Evolutionary conservation across 2,797 vertebrate genomes (phyloP).

Genomic region (Poecilia velifera): DNA sequence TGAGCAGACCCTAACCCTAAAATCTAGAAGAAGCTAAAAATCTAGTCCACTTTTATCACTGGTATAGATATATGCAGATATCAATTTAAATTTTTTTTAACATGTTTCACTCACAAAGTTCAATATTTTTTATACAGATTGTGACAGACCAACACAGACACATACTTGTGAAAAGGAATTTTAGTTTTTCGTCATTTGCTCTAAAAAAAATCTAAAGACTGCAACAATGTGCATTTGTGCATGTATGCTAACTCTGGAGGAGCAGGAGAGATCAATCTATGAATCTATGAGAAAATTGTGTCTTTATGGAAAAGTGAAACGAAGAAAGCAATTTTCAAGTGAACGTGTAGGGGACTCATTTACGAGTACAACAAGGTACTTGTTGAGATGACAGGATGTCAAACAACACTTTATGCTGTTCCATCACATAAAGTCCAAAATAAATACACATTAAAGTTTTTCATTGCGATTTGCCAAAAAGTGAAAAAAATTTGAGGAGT

Average conservation of each 20-base stretch:
- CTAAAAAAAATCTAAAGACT: background rate
- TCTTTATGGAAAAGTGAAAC: background rate
- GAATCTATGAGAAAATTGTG: too few species aligned
- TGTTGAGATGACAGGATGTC: background rate
- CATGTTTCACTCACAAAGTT: background rate
- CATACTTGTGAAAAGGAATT: background rate
- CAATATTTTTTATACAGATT: background rate
- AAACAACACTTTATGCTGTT: background rate
- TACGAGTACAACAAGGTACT: background rate
- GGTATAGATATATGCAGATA: background rate
- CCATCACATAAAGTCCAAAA: background rate
- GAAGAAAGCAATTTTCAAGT: background rate
- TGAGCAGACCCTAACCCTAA: constrained; percentile 38
- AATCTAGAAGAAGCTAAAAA: constrained; percentile 23
- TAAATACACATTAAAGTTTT: background rate
- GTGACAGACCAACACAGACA: background rate
- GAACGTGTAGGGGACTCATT: background rate
- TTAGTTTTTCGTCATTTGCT: background rate
- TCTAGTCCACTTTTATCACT: background rate
- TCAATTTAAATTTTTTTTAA: background rate
- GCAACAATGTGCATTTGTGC: background rate
- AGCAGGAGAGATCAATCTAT: background rate
- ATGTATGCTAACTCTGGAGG: background rate
- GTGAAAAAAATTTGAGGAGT: background rate
- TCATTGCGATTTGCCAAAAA: background rate